Evolutionary conservation across 2,888 invertebrate species (phyloP).

Genomic region (Aquatica leii): DNA sequence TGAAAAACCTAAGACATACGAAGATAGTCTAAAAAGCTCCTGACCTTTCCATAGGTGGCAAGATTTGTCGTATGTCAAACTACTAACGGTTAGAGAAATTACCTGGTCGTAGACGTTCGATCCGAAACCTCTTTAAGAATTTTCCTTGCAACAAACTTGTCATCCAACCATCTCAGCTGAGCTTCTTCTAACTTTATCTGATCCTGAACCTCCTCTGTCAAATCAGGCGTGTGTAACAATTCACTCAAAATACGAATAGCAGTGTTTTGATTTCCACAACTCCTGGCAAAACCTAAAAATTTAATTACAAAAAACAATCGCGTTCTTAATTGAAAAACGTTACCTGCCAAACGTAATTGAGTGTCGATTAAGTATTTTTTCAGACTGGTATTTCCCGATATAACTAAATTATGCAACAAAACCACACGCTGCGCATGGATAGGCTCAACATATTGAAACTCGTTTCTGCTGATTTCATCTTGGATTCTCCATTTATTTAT

Average conservation of each 20-base stretch:
- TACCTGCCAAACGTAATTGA: conserved; percentile 56
- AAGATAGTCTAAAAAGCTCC: too few relatives aligned
- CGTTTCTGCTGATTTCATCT: conserved; percentile 65
- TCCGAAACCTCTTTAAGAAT: conserved; percentile 53
- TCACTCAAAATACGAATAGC: conserved; percentile 64
- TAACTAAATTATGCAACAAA: conserved; percentile 67
- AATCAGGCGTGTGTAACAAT: conserved; percentile 55
- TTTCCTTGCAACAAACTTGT: conserved; percentile 62
- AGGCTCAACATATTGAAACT: conserved; percentile 78
- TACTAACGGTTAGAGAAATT: too few relatives aligned
- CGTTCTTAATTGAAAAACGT: conserved; percentile 32
- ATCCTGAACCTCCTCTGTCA: conserved; percentile 57
- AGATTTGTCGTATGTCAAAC: too few relatives aligned
- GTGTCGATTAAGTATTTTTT: conserved; percentile 55
- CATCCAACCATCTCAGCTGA: conserved; percentile 64
- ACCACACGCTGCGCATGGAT: conserved; percentile 74
- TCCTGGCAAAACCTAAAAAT: conserved; percentile 64
- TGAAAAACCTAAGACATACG: too few relatives aligned
- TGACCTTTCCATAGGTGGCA: too few relatives aligned
- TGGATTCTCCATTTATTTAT: conserved; percentile 71
- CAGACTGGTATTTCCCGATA: conserved; percentile 50
- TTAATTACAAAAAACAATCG: background rate
- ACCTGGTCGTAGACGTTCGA: conserved; percentile 31
- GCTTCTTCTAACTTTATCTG: conserved; percentile 66
- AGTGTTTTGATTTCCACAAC: conserved; percentile 64